Evolutionary conservation across 2,888 invertebrate species (phyloP).

Genomic region (Orthonevra nobilis): DNA sequence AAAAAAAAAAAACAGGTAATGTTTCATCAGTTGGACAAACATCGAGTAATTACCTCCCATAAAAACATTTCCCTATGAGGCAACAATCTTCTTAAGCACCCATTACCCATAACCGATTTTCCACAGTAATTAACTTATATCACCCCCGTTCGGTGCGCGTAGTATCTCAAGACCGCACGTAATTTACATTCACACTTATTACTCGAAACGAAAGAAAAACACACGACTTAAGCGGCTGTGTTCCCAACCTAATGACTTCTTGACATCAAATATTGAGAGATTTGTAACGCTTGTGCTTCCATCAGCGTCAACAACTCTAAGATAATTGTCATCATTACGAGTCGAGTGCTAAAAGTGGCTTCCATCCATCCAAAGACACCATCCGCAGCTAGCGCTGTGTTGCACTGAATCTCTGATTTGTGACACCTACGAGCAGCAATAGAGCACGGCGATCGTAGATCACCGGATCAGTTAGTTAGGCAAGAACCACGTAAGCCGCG

Average conservation of each 20-base stretch:
- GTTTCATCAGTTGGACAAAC: slow-evolving; percentile 37
- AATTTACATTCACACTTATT: slow-evolving; percentile 51
- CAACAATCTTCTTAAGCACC: slow-evolving; percentile 29
- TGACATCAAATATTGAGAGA: slow-evolving; percentile 68
- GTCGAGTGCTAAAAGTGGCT: slow-evolving; percentile 46
- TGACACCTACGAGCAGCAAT: slow-evolving; percentile 58
- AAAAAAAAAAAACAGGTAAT: not conserved
- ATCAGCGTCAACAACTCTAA: slow-evolving; percentile 59
- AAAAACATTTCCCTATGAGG: slow-evolving; percentile 52
- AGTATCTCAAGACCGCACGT: slow-evolving; percentile 38
- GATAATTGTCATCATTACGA: slow-evolving; percentile 63
- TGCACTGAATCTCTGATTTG: slow-evolving; percentile 64
- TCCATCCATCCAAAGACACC: slow-evolving; percentile 32
- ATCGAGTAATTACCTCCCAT: slow-evolving; percentile 25
- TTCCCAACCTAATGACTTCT: slow-evolving; percentile 65
- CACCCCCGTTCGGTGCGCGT: slow-evolving; percentile 35
- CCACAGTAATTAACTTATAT: slow-evolving; percentile 64
- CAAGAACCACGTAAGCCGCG: slow-evolving; percentile 62
- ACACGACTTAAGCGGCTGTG: slow-evolving; percentile 27
- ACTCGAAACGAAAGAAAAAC: not conserved
- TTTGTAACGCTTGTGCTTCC: slow-evolving; percentile 58
- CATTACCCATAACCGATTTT: slow-evolving; percentile 62
- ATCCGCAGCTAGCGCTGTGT: slow-evolving; percentile 9
- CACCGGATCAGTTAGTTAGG: slow-evolving; percentile 34
- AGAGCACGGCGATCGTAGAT: slow-evolving; percentile 37